Base-by-base conservation (phyloP, 2,113 vertebrate genomes). In the Corythornis madagascariensis region DNA sequence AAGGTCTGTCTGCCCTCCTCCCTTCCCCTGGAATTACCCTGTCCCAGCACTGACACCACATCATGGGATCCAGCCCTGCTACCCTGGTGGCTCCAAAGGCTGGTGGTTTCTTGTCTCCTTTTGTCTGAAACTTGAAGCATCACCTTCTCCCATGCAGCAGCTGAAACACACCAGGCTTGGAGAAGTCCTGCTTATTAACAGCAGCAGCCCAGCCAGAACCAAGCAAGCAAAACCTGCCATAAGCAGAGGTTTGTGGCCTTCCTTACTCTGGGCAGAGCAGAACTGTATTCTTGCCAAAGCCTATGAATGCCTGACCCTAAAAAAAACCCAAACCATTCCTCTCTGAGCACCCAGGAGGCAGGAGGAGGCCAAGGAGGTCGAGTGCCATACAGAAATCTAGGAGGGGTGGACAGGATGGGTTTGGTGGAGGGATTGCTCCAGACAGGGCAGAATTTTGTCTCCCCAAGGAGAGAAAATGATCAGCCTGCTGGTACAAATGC, bases 161-260 rank as follows among this genome's bases (percentile, higher is more conserved):
- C 5, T 38, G 84, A 73, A 60, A 72, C 35, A 66, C 72, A 29
- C 19, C 11, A 14, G 31, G 28, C 43, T 78, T 35, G 1, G 2
- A 64, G 65, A 35, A n/a, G 20, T 3, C 8, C 0, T 13, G 11
- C 3, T 33, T 21, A 24, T 33, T 38, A 71, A 65, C 2, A 0
- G 0, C 15, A 89, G 77, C 81, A 69, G 66, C 59, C 38, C 11
- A 35, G 56, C 50, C 63, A 77, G 61, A 65, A 38, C 0, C 4
- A 71, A 82, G 80, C 40, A 40, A 83, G 29, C 18, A 59, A 69
- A 72, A n/a, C 63, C 81, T 79, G 60, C 42, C 9, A 53, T 48
- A 66, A 81, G 81, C 43, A 16, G 3, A 64, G 28, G 13, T 55
- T 35, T 82, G 63, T 53, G 55, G 55, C 50, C 84, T 22, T 42